These are phyloP conservation scores for Petrosia ficiformis DNA, from an alignment of 37 sponge, comb jelly and placozoan genomes.

Conservation along the genomic window DNA sequence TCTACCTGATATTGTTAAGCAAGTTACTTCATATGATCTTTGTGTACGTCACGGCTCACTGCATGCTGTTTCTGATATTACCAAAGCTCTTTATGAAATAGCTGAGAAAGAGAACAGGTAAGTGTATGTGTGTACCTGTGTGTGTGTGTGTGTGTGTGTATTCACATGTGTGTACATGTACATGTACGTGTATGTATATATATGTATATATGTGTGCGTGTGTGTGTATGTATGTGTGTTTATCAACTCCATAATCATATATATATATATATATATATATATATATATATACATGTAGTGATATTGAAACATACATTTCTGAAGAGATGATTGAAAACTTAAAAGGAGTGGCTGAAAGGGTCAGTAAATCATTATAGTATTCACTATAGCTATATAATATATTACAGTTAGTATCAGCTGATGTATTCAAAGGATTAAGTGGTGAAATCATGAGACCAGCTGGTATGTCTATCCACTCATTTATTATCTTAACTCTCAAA, in stretches of 20 bases:
- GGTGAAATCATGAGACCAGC: slow-evolving; percentile 92
- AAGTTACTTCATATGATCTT: slow-evolving; percentile 62
- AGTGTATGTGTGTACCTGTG: neutral
- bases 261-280: neutral
- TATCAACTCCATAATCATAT: too few species aligned
- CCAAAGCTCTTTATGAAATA: slow-evolving; percentile 29
- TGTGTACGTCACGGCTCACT: slow-evolving; percentile 84
- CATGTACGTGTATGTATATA: neutral
- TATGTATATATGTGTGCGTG: neutral
- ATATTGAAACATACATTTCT: neutral
- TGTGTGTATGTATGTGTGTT: too few species aligned
- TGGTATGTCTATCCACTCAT: slow-evolving; percentile 7
- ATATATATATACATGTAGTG: neutral
- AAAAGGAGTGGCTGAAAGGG: neutral
- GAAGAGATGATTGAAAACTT: neutral
- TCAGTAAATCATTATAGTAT: neutral
- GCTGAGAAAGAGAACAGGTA: neutral
- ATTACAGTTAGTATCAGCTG: slow-evolving; percentile 33
- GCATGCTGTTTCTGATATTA: slow-evolving; percentile 63
- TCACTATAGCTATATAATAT: neutral
- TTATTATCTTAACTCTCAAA: neutral
- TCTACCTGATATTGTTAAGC: neutral
- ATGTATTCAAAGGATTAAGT: slow-evolving; percentile 67
- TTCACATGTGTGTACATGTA: neutral
- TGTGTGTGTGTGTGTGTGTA: neutral